These are phyloP conservation scores for Brachyhypopomus occidentalis DNA, from an alignment of 2,113 vertebrate species.

Conservation along the genomic window DNA sequence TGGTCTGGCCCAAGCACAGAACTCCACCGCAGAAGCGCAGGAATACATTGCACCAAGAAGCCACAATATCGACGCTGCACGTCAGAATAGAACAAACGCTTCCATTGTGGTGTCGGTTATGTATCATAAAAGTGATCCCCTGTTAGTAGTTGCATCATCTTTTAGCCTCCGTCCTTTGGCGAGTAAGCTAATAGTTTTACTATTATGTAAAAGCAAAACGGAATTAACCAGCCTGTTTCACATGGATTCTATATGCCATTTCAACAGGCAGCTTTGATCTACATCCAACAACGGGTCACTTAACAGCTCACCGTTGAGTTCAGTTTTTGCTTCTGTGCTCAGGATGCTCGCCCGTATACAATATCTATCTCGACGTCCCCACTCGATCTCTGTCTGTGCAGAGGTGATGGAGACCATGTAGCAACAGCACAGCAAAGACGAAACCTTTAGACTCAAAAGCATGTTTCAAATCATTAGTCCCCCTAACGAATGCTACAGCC, in stretches of 20 bases:
- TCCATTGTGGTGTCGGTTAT: neutral
- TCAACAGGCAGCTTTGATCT: too few relatives aligned
- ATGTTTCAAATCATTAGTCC: neutral
- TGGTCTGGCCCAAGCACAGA: slow-evolving; percentile 11
- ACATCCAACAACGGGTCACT: neutral
- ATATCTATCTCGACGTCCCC: neutral
- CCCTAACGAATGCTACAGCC: neutral
- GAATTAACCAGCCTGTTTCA: too few relatives aligned
- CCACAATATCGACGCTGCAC: neutral
- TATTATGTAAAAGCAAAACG: too few relatives aligned
- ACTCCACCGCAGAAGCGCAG: neutral
- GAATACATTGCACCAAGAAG: neutral
- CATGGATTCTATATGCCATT: too few relatives aligned
- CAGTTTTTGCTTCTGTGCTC: neutral
- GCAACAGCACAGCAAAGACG: neutral
- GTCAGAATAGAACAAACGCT: neutral
- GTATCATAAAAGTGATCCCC: neutral
- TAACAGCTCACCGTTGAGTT: neutral
- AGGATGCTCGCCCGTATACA: neutral
- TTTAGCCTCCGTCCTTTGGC: too few relatives aligned
- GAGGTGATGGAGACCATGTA: neutral
- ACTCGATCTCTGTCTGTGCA: neutral
- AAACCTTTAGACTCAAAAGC: neutral
- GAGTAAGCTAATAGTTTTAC: too few relatives aligned
- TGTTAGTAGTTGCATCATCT: too few relatives aligned